A percentile compares a stretch with the other conserved stretches of the same genome.
Evolutionary conservation across 2,888 invertebrate genomes (phyloP).

Genomic region (Rhamphomyia laevipes): DNA sequence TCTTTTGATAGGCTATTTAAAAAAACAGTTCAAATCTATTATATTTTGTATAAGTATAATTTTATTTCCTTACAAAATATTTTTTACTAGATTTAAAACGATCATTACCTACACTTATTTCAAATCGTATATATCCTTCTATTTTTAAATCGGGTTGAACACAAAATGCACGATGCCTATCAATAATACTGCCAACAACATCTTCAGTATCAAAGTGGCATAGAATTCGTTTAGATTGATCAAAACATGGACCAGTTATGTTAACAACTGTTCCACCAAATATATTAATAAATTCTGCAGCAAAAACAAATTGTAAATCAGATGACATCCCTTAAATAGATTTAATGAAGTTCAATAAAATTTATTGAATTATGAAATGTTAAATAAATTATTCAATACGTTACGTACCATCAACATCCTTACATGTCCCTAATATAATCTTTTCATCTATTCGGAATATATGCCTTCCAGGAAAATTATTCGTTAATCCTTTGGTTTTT

Average conservation of each 20-base stretch:
- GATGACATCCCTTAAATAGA: too few relatives aligned
- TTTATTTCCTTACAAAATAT: too few relatives aligned
- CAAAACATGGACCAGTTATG: slow-evolving; percentile 85
- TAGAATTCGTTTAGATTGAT: slow-evolving; percentile 54
- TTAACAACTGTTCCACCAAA: slow-evolving; percentile 86
- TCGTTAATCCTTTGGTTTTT: slow-evolving; percentile 67
- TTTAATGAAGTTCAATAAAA: too few relatives aligned
- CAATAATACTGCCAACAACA: slow-evolving; percentile 58
- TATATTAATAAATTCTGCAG: slow-evolving; percentile 89
- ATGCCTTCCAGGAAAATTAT: slow-evolving; percentile 72
- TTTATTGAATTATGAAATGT: too few relatives aligned
- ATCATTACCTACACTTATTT: slow-evolving; percentile 64
- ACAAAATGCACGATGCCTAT: slow-evolving; percentile 71
- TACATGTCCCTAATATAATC: slow-evolving; percentile 77
- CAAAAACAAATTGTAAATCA: slow-evolving; percentile 64
- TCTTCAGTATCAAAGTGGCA: slow-evolving; percentile 68
- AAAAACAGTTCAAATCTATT: too few relatives aligned
- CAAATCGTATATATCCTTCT: slow-evolving; percentile 71
- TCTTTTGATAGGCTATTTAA: too few relatives aligned
- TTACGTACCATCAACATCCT: too few relatives aligned
- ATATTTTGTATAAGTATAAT: too few relatives aligned
- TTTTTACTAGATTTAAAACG: slow-evolving; percentile 73
- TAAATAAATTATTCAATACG: too few relatives aligned
- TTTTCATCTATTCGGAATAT: slow-evolving; percentile 85
- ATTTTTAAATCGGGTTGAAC: slow-evolving; percentile 70